Evolutionary conservation across 1,140 invertebrate species (phyloP).

Genomic region (Aradophagus sp.): DNA sequence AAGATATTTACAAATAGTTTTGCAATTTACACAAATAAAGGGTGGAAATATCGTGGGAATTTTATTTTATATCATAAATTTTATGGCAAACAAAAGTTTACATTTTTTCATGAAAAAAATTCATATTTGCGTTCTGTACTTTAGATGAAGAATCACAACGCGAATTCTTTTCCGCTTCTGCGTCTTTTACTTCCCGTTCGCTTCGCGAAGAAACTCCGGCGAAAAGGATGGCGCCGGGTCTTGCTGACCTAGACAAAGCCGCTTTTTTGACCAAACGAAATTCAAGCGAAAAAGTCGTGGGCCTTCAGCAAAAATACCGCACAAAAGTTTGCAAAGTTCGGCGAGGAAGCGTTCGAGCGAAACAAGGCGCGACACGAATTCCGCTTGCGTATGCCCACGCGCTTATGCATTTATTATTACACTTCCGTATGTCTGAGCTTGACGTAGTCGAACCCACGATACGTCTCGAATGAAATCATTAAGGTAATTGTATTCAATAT

Average conservation of each 20-base stretch:
- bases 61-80: no score
- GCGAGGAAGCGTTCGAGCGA: slow-evolving; percentile 9
- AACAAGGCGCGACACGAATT: slow-evolving; percentile 21
- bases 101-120: no score
- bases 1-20: no score
- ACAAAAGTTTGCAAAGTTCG: slow-evolving; percentile 35
- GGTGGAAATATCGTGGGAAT: no score
- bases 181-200: no score
- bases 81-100: no score
- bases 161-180: no score
- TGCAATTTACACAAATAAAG: no score
- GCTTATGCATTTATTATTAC: slow-evolving; percentile 46
- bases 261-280: slow-evolving; percentile 16
- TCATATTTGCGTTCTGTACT: no score
- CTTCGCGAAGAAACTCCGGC: slow-evolving; percentile 10
- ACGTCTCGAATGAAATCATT: slow-evolving; percentile 3
- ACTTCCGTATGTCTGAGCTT: slow-evolving; percentile 3
- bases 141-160: no score
- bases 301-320: slow-evolving; percentile 23
- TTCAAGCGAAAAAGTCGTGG: neutral
- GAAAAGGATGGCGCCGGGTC: slow-evolving; percentile 35
- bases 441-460: slow-evolving; percentile 15
- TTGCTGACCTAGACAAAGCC: slow-evolving; percentile 31
- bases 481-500: no score
- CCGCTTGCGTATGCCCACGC: slow-evolving; percentile 8